Base-by-base conservation (phyloP, 1,140 invertebrate genomes). In the Babylonia areolata region DNA sequence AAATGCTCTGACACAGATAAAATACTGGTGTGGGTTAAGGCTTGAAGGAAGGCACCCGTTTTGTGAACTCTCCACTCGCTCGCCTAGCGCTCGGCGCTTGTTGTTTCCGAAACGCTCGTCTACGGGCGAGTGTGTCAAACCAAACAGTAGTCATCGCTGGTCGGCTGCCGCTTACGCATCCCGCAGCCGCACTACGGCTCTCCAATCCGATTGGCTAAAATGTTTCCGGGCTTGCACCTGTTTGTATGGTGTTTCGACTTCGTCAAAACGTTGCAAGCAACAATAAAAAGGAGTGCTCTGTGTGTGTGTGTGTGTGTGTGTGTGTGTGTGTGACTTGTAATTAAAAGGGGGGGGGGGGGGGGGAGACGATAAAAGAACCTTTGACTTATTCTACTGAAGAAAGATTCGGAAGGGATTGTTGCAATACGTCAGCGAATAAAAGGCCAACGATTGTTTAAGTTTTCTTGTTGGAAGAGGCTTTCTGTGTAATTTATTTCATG, bases 291-390 rank as follows among this genome's bases (percentile, higher is more conserved):
- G 58, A 64, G 6, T 12, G 6, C 15, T 23, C 5, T 64, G 58
- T 64, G 58, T 64, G 58, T 64, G 58, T 64, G 58, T 64, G 58
- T 64, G 58, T 64, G 58, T 64, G 58, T 64, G 58, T 64, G 58
- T 64, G 58, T 64, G 58, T 64, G 58, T 64, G 58, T 64, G 58
- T 64, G 58, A n/a, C n/a, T n/a, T n/a, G n/a, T n/a, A n/a, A n/a
- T n/a, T n/a, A n/a, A n/a, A n/a, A n/a, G n/a, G n/a, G n/a, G n/a
- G n/a, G n/a, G n/a, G n/a, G n/a, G n/a, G n/a, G n/a, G n/a, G n/a
- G n/a, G n/a, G n/a, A n/a, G n/a, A n/a, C n/a, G n/a, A n/a, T n/a
- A n/a, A n/a, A n/a, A n/a, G n/a, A n/a, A n/a, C n/a, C n/a, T n/a
- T n/a, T n/a, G n/a, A n/a, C n/a, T n/a, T n/a, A n/a, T n/a, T n/a